phyloP scores from a whole-genome alignment of 37 sponge, comb jelly and placozoan species.

The Mnemiopsis leidyi region DNA sequence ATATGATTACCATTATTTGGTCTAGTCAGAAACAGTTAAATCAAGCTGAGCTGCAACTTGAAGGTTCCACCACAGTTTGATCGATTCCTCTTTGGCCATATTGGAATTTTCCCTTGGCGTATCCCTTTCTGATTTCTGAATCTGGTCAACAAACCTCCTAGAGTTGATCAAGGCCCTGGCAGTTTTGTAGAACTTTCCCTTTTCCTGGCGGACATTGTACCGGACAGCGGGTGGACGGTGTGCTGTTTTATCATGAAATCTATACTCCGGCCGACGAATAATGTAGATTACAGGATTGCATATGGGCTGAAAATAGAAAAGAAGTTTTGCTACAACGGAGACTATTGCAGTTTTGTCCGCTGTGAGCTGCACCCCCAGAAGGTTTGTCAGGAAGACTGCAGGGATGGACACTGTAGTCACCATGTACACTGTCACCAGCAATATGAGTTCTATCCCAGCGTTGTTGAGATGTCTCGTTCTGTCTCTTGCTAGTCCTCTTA shows the following conservation, averaged over 20 bases:
- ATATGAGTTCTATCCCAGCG: not conserved
- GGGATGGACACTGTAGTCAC: slow-evolving; percentile 6
- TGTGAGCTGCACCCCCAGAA: not conserved
- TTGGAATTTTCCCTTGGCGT: not conserved
- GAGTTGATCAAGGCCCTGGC: not conserved
- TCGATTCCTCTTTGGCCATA: not conserved
- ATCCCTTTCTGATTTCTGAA: not conserved
- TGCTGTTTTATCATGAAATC: not conserved
- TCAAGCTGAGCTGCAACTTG: too few relatives aligned
- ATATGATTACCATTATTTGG: too few relatives aligned
- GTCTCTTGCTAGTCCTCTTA: not conserved
- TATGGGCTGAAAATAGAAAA: slow-evolving; percentile 7
- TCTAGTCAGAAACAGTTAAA: too few relatives aligned
- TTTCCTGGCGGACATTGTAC: not conserved
- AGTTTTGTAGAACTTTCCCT: slow-evolving; percentile 3
- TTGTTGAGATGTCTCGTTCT: not conserved
- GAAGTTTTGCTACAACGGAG: not conserved
- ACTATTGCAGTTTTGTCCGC: not conserved
- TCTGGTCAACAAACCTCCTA: not conserved
- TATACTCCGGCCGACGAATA: not conserved
- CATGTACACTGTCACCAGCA: slow-evolving; percentile 27
- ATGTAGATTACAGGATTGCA: not conserved
- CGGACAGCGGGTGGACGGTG: not conserved
- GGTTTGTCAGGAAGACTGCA: not conserved
- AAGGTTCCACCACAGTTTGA: not conserved